Conservation (phyloP, 2,113 vertebrate genomes). For the Rhinolophus sinicus region DNA sequence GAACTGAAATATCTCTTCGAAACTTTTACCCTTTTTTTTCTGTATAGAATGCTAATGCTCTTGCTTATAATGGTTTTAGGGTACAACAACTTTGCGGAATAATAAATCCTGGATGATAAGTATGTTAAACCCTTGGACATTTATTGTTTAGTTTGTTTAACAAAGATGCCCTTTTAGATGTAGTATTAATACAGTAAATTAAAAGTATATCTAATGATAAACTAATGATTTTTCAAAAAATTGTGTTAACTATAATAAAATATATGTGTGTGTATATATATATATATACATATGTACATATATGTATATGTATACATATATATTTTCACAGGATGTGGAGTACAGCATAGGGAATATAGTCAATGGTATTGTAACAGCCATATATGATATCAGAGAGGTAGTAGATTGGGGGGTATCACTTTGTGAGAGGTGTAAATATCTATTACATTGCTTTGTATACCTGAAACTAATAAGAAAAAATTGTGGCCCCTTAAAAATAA, state of each 20-base stretch:
- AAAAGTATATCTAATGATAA: not conserved
- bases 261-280: no score
- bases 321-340: no score
- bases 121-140: not conserved
- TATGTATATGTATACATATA: no score
- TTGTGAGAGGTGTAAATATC: no score
- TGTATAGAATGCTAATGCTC: not conserved
- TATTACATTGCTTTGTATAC: no score
- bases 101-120: not conserved
- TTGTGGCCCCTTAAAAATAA: not conserved
- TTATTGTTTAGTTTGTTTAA: conserved; percentile 7
- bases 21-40: not conserved
- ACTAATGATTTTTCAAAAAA: conserved; percentile 23
- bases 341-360: no score
- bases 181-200: not conserved
- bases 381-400: no score
- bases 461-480: not conserved
- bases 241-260: no score
- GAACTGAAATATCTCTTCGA: conserved; percentile 24
- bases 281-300: no score
- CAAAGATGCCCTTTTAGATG: not conserved
- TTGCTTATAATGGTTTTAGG: not conserved
- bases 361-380: no score
- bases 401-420: no score
- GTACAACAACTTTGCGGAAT: not conserved